Evolutionary conservation across 2,113 vertebrate genomes (phyloP).

Genomic region (Poecile atricapillus): DNA sequence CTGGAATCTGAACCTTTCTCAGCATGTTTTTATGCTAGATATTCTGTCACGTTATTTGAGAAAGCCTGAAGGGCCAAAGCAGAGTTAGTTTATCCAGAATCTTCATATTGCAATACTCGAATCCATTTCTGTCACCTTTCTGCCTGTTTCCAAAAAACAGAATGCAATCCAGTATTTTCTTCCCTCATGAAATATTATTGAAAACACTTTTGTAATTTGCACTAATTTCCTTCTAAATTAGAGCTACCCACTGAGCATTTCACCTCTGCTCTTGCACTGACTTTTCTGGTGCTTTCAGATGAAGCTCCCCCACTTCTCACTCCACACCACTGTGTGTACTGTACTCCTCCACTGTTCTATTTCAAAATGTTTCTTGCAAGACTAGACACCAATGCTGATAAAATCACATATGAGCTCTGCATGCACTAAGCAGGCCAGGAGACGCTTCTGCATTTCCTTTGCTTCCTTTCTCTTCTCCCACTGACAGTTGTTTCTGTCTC

Average conservation of each 20-base stretch:
- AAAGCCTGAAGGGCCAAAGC: background rate
- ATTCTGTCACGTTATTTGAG: background rate
- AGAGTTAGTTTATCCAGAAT: background rate
- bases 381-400: background rate
- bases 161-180: background rate
- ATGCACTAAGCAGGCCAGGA: background rate
- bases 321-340: background rate
- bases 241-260: background rate
- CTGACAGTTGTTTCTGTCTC: background rate
- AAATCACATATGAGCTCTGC: background rate
- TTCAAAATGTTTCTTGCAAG: background rate
- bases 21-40: constrained; percentile 18
- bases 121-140: background rate
- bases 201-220: background rate
- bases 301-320: background rate
- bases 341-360: background rate
- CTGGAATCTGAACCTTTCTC: constrained; percentile 30
- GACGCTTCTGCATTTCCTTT: background rate
- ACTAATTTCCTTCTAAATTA: background rate
- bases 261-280: background rate
- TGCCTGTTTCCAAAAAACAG: background rate
- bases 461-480: background rate
- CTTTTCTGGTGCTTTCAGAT: background rate
- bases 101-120: background rate
- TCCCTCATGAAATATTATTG: background rate